A percentile compares a stretch with the other conserved stretches of the same genome.
These are phyloP conservation scores for Gymnarchus niloticus DNA, from an alignment of 2,113 vertebrate genomes.

Conservation along the genomic window DNA sequence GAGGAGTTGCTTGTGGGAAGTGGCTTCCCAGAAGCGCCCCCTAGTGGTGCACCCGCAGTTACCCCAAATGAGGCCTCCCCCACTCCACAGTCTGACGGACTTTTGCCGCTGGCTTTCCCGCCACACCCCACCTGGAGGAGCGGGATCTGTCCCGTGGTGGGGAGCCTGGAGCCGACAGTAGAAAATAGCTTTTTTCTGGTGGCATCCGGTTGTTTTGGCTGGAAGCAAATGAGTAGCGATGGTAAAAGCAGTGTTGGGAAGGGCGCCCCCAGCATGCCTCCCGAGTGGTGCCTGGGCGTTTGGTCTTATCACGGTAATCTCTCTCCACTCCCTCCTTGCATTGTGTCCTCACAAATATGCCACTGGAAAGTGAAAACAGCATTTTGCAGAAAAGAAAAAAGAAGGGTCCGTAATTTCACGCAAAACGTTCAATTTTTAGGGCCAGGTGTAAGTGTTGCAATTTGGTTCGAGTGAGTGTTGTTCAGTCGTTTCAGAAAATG, in stretches of 20 bases:
- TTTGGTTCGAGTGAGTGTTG: neutral
- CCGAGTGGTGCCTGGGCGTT: neutral
- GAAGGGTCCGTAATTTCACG: neutral
- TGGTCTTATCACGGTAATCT: neutral
- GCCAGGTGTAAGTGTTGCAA: neutral
- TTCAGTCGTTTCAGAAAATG: neutral
- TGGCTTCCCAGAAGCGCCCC: neutral
- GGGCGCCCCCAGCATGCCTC: neutral
- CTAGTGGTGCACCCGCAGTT: neutral
- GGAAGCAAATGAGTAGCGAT: constrained; percentile 29
- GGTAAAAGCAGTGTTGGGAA: constrained; percentile 19
- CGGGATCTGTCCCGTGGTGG: constrained; percentile 28
- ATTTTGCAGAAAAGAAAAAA: neutral
- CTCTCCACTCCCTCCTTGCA: constrained; percentile 12
- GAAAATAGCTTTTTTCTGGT: constrained; percentile 28
- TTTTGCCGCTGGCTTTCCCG: neutral
- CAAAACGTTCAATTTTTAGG: constrained; percentile 11
- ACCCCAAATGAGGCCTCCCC: neutral
- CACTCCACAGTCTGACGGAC: neutral
- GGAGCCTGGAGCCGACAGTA: neutral
- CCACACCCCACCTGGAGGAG: constrained; percentile 23
- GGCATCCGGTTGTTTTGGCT: neutral
- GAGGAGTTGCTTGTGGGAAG: neutral
- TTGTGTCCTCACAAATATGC: constrained; percentile 3
- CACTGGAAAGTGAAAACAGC: neutral